Conservation (phyloP, 2,797 vertebrate genomes). For the Poecilia picta region DNA sequence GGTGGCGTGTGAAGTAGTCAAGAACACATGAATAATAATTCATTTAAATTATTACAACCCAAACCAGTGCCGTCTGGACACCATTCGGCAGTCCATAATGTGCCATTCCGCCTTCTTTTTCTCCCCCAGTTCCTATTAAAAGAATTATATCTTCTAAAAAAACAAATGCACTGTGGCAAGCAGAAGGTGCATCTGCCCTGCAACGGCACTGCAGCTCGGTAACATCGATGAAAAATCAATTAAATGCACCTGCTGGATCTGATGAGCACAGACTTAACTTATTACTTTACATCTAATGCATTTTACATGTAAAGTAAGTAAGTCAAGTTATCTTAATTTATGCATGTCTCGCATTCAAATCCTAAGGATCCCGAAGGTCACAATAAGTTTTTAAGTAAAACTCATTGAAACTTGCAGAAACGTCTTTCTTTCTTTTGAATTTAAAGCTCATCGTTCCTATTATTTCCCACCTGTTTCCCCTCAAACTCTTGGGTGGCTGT, state of each 20-base stretch:
- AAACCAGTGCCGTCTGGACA: background rate
- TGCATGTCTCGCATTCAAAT: background rate
- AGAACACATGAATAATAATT: background rate
- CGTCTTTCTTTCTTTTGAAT: conserved; percentile 1
- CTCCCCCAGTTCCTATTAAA: background rate
- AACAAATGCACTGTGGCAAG: background rate
- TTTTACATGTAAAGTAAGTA: background rate
- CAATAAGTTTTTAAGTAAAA: background rate
- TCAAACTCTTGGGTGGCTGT: conserved; percentile 50
- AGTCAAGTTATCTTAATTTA: background rate
- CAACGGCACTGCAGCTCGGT: background rate
- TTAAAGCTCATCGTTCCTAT: conserved; percentile 47
- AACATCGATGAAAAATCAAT: background rate
- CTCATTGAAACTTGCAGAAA: background rate
- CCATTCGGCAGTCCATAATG: background rate
- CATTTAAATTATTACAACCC: background rate
- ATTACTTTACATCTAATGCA: background rate
- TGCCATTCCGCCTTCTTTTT: background rate
- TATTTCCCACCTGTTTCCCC: conserved; percentile 38
- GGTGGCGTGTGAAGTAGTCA: background rate
- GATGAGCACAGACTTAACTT: background rate
- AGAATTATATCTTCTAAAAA: background rate
- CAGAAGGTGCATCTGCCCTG: background rate
- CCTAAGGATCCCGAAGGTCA: background rate
- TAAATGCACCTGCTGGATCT: background rate